Evolutionary conservation across 2,113 vertebrate species (phyloP).

Genomic region (Paracanthobrama guichenoti): DNA sequence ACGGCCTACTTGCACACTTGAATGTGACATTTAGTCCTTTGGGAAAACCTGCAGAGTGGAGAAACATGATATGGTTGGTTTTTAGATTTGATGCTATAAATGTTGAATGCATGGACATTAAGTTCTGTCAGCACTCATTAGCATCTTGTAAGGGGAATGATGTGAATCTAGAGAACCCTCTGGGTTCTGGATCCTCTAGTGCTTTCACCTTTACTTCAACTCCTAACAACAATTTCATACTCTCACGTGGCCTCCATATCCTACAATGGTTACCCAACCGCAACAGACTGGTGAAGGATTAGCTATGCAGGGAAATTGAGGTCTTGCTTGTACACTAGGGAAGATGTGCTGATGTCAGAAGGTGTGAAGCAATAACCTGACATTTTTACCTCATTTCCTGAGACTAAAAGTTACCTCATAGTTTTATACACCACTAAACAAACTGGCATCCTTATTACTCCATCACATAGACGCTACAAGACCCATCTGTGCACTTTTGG

Average conservation of each 20-base stretch:
- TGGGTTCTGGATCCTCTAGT: not conserved
- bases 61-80: not conserved
- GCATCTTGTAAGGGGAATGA: not conserved
- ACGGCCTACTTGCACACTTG: slow-evolving; percentile 73
- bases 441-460: not conserved
- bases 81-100: not conserved
- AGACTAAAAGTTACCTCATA: slow-evolving; percentile 11
- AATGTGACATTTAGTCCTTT: slow-evolving; percentile 44
- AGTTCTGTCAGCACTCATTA: not conserved
- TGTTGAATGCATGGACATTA: not conserved
- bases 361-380: slow-evolving; percentile 29
- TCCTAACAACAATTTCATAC: slow-evolving; percentile 29
- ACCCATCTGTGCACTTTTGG: slow-evolving; percentile 5
- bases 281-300: slow-evolving; percentile 16
- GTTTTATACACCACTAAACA: not conserved
- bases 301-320: slow-evolving; percentile 32
- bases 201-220: slow-evolving; percentile 33
- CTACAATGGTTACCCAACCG: not conserved
- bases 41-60: slow-evolving; percentile 28
- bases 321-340: slow-evolving; percentile 9
- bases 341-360: slow-evolving; percentile 17
- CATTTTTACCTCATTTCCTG: not conserved
- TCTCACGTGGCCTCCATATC: not conserved
- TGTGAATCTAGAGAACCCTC: not conserved
- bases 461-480: not conserved